Evolutionary conservation across 1,140 invertebrate genomes (phyloP), one percentile per base, ranked within the genome.

Genomic region (Trichonephila clavata): DNA sequence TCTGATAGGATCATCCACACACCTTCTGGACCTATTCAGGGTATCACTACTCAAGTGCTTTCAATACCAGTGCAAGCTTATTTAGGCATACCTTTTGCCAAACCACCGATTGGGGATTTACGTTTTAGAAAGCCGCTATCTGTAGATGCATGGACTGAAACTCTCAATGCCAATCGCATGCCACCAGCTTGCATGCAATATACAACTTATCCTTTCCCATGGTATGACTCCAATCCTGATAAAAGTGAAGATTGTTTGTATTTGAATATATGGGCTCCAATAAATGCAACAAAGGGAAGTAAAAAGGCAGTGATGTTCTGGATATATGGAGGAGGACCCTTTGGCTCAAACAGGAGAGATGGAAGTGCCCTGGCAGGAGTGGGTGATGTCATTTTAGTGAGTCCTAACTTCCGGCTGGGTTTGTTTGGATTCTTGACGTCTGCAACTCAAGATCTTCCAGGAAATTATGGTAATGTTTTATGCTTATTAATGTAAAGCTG

Each of bases 161-260:
- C 71, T 18, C 13, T 77, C 14, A 13, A 39, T 6, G 71, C 71
- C 14, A 77, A 10, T 2, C 0, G 18, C 0, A 14, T 32, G 71
- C 71, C 71, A 18, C 71, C 71, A 20, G 71, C 71, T 4, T 77
- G 71, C 32, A 32, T 39, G 0, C 71, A 77, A 27, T 77, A 77
- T 27, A 39, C 32, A 16, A 16, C 14, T 2, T 77, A 77, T 20
- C 27, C 27, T 39, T 77, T 77, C 16, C 57, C 83, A 0, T 59
- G 83, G 83, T n/a, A 24, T 2, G 83, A 84, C 18, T 4, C 5
- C 13, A 1, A 16, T 0, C 43, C 50, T 16, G 50, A 50, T 14
- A 39, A 80, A 83, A 93, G 60, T 59, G 96, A 96, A 93, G 96
- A 96, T 86, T 96, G 96, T 92, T 94, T 96, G 4, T 96, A 96